Conservation (phyloP, 2,797 vertebrate species). For the Bucorvus abyssinicus region DNA sequence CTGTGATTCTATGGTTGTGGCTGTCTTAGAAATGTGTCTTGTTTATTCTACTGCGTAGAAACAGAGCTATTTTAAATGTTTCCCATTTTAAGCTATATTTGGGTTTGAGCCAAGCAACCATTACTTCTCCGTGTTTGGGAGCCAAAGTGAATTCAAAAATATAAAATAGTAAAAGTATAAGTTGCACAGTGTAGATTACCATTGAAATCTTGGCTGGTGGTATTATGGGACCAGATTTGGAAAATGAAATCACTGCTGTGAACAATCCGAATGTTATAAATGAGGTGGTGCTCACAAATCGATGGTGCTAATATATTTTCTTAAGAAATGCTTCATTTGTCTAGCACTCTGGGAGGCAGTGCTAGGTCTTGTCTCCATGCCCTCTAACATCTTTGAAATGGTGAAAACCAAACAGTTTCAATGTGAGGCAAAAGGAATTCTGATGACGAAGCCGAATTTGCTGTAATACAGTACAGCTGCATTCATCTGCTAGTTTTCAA, state of each 20-base stretch:
- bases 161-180: neutral
- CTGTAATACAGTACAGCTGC: slow-evolving; percentile 29
- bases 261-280: neutral
- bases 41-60: slow-evolving; percentile 37
- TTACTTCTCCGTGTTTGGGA: neutral
- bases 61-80: slow-evolving; percentile 23
- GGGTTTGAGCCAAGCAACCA: neutral
- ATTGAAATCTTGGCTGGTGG: neutral
- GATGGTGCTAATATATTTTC: neutral
- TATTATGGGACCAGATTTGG: neutral
- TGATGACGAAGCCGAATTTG: neutral
- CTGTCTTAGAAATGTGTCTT: neutral
- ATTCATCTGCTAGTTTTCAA: slow-evolving; percentile 16
- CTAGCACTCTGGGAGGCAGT: neutral
- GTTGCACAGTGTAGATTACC: neutral
- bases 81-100: slow-evolving; percentile 14
- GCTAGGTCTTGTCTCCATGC: slow-evolving; percentile 4
- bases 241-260: neutral
- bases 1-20: neutral
- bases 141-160: slow-evolving; percentile 15
- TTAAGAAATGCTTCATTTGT: neutral
- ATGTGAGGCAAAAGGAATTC: slow-evolving; percentile 45
- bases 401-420: slow-evolving; percentile 20
- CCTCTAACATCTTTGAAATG: slow-evolving; percentile 15
- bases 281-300: neutral